Base-by-base conservation (phyloP, 1,140 invertebrate genomes). In the Idris sp. region DNA sequence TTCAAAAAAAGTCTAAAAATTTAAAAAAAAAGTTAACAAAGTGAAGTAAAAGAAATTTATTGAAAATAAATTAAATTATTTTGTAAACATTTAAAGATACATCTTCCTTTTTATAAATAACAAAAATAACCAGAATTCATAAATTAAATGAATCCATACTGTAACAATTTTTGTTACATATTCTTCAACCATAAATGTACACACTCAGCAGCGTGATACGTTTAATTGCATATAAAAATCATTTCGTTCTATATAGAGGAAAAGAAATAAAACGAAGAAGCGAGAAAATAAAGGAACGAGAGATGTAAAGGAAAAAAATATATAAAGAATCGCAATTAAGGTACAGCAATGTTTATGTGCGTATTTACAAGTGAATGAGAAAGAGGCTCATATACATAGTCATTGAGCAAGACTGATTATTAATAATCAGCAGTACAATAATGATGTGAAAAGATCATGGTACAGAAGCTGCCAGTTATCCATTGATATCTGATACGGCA, bases 381-480 rank as follows among this genome's bases (percentile, higher is more conserved):
- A 71, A 40, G 43, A 36, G 25, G 11, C 43, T 72, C 68, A 64
- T 71, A 58, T 64, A 35, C 58, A 64, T 58, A 64, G 44, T 59
- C 59, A 65, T 65, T 65, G 53, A 74, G 46, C 44, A 65, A 74
- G 61, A 65, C 51, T 65, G 44, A 65, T 59, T 53, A 69, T 59
- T 51, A 67, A 54, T 67, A 74, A 65, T 74, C 43, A 54, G 15
- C 48, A 4, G 25, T 14, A 9, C 46, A 40, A 67, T 67, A 74
- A 61, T 56, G 46, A 74, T 74, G 61, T 65, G 61, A 74, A 74
- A 65, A 59, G 53, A 59, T 59, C 59, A 31, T 51, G 53, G 69
- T 65, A 59, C 69, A 59, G 69, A 59, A 73, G 59, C 53, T 65
- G 54, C 14, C 16, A 38, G 43, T 36, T 44, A 54, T 59, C 38